Evolutionary conservation across 1,140 invertebrate species (phyloP), one percentile per base, ranked within the genome.

Genomic region (Chrysomallon squamiferum): DNA sequence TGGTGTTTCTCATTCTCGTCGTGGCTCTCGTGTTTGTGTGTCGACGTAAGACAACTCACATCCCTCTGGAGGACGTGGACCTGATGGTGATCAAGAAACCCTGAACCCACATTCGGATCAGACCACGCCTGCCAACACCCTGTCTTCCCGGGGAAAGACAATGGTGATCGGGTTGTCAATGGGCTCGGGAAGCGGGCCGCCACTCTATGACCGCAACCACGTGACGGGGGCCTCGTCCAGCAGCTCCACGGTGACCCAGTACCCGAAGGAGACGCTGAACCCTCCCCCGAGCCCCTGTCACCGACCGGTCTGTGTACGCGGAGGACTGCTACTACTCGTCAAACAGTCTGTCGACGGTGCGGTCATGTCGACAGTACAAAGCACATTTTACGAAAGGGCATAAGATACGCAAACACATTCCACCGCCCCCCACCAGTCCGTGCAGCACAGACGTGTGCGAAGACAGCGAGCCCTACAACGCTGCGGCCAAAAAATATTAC

Each of bases 361-460:
- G 80, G 64, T 83, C 82, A 18, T 78, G 69, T 54, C 70, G 65
- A 57, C 61, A 65, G 35, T 66, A 72, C 57, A 52, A 57, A 29
- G 63, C 65, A 30, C 70, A 72, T 59, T 50, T 52, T 41, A 65
- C 67, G 33, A 59, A 74, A 27, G 61, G 93, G 81, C 87, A 91
- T 27, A 90, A 92, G 78, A 93, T 94, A 67, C 75, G 71, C 20
- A 89, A 91, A 69, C 89, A 94, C 86, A 90, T 92, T 72, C 93
- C 93, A 2, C 95, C 95, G 20, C 95, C 94, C 1, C 95, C 95
- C 3, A 97, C 95, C 4, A 97, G 95, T 7, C 95, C 95, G 0
- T 96, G 94, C 82, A 94, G 93, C 71, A 97, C 95, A 2, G 95
- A 97, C 81, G 92, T 96, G 13, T 95, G 93, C 82, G 93, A 95